Conservation (phyloP, 2,888 invertebrate species). For the Keiferia lycopersicella region DNA sequence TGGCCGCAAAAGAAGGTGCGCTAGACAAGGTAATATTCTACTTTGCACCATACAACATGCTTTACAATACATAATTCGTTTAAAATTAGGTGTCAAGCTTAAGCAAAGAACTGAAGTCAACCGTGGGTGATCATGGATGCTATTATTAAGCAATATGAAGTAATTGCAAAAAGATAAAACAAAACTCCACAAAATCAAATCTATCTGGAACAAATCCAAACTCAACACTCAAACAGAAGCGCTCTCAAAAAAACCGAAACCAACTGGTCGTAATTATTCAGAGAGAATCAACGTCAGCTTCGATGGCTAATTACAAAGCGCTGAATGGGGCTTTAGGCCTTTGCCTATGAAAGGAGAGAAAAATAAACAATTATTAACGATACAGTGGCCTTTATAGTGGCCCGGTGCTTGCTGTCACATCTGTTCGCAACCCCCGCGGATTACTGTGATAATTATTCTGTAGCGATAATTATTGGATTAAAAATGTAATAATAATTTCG, state of each 20-base stretch:
- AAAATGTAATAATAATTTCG: slow-evolving; percentile 49
- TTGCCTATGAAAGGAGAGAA: slow-evolving; percentile 66
- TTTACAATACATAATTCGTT: too few relatives aligned
- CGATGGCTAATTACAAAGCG: slow-evolving; percentile 77
- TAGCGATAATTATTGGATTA: slow-evolving; percentile 77
- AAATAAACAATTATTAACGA: slow-evolving; percentile 71
- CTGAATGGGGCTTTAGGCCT: slow-evolving; percentile 72
- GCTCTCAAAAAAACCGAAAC: slow-evolving; percentile 45
- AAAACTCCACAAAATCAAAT: neutral
- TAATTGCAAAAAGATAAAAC: neutral
- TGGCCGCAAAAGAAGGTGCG: neutral
- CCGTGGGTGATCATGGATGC: too few relatives aligned
- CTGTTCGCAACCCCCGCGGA: slow-evolving; percentile 73
- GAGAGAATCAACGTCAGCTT: slow-evolving; percentile 66
- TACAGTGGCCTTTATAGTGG: slow-evolving; percentile 76
- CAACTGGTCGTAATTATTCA: slow-evolving; percentile 68
- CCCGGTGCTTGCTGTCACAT: slow-evolving; percentile 75
- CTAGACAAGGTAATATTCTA: neutral
- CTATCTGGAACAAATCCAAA: neutral
- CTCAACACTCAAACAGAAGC: slow-evolving; percentile 38
- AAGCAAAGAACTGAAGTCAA: too few relatives aligned
- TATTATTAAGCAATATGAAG: neutral
- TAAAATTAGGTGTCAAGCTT: too few relatives aligned
- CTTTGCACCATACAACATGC: neutral
- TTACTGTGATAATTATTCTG: slow-evolving; percentile 78